A percentile compares a stretch with the other conserved stretches of the same genome.
Evolutionary conservation across 2,113 vertebrate species (phyloP).

Genomic region (Platichthys flesus): DNA sequence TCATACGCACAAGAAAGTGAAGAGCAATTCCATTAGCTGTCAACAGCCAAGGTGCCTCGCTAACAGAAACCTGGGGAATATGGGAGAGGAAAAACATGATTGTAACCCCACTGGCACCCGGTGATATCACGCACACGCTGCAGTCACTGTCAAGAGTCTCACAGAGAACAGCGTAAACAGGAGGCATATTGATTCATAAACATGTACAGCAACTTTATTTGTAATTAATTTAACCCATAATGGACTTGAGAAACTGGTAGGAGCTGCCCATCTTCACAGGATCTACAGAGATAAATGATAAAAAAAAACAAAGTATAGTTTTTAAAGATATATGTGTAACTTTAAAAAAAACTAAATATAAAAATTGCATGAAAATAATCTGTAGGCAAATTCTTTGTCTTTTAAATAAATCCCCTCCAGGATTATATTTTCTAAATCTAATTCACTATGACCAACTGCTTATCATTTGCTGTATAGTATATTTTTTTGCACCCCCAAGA

Average conservation of each 20-base stretch:
- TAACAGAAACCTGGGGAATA: slow-evolving; percentile 72
- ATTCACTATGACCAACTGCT: background rate
- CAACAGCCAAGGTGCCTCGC: slow-evolving; percentile 59
- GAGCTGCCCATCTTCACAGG: slow-evolving; percentile 43
- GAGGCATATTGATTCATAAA: slow-evolving; percentile 42
- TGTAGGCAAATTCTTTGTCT: no score
- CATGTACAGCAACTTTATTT: slow-evolving; percentile 15
- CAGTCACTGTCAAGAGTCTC: slow-evolving; percentile 45
- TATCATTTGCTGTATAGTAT: background rate
- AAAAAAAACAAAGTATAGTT: slow-evolving; percentile 10
- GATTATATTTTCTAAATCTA: background rate
- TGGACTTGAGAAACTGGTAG: slow-evolving; percentile 76
- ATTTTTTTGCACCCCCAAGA: slow-evolving; percentile 28
- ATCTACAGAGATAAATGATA: slow-evolving; percentile 59
- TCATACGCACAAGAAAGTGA: slow-evolving; percentile 62
- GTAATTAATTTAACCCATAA: slow-evolving; percentile 52
- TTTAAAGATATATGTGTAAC: background rate
- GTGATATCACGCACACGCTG: slow-evolving; percentile 58
- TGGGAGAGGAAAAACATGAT: slow-evolving; percentile 76
- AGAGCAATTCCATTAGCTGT: slow-evolving; percentile 79
- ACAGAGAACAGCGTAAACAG: slow-evolving; percentile 21
- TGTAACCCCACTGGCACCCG: slow-evolving; percentile 72
- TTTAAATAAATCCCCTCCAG: no score
- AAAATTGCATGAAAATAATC: background rate
- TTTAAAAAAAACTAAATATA: background rate